Conservation (phyloP, 2,797 vertebrate species). For the Triplophysa yarkandensis region DNA sequence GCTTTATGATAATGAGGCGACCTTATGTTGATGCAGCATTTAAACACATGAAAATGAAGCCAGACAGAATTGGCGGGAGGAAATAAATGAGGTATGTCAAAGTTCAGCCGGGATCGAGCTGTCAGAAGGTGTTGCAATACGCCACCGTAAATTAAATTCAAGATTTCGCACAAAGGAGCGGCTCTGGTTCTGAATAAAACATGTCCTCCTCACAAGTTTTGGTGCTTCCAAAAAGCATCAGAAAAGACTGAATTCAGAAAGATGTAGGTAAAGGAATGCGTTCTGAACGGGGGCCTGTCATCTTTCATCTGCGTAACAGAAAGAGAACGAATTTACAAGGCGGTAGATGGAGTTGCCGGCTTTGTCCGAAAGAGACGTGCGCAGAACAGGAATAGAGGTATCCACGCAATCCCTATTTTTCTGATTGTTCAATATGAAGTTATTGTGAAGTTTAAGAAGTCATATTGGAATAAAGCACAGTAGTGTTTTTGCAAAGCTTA, state of each 20-base stretch:
- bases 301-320: constrained; percentile 43
- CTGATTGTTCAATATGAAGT: not conserved
- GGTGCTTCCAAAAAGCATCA: constrained; percentile 43
- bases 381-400: constrained; percentile 36
- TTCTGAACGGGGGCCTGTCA: constrained; percentile 47
- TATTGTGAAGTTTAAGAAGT: not conserved
- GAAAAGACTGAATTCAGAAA: constrained; percentile 45
- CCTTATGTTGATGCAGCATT: constrained; percentile 37
- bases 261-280: constrained; percentile 46
- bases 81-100: constrained; percentile 55
- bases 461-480: too few relatives aligned
- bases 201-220: constrained; percentile 51
- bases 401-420: not conserved
- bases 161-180: constrained; percentile 52
- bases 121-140: constrained; percentile 57
- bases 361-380: constrained; percentile 25
- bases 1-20: constrained; percentile 37
- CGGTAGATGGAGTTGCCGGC: constrained; percentile 44
- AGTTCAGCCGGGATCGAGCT: constrained; percentile 51
- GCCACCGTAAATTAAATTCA: constrained; percentile 58
- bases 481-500: too few relatives aligned
- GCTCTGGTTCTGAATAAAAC: constrained; percentile 59
- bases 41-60: constrained; percentile 37
- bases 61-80: constrained; percentile 36
- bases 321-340: constrained; percentile 54